Evolutionary conservation across 1,140 invertebrate species (phyloP).

Genomic region (Forficula auricularia): DNA sequence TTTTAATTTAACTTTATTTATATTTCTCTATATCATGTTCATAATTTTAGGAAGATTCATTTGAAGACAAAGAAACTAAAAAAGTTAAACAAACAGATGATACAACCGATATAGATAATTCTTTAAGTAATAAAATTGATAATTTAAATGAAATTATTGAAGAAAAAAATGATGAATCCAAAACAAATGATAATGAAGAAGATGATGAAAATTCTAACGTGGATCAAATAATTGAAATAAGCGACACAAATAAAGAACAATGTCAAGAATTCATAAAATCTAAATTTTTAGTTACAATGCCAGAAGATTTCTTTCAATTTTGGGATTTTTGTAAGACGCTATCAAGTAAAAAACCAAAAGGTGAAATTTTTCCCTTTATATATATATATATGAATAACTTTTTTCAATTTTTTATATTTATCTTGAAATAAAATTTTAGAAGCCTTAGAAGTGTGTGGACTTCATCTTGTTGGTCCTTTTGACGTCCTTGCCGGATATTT

Average conservation of each 20-base stretch:
- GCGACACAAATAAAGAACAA: background rate
- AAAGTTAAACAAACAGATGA: background rate
- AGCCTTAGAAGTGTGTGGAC: conserved; percentile 43
- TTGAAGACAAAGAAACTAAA: background rate
- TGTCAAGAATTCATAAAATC: conserved; percentile 2
- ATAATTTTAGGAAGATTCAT: background rate
- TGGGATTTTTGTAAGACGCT: background rate
- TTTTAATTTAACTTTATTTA: too few relatives aligned
- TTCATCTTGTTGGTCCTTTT: conserved; percentile 69
- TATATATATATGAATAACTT: conserved; percentile 1
- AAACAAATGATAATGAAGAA: background rate
- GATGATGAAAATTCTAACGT: conserved; percentile 1
- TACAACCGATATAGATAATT: too few relatives aligned
- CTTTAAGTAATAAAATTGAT: conserved; percentile 10
- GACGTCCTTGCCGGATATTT: conserved; percentile 53
- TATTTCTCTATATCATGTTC: too few relatives aligned
- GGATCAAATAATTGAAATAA: background rate
- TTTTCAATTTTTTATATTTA: conserved; percentile 5
- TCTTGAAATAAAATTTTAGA: too few relatives aligned
- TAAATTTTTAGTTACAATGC: background rate
- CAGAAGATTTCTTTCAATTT: background rate
- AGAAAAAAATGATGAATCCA: background rate
- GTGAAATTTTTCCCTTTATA: background rate
- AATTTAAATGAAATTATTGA: background rate
- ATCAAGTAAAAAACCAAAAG: background rate